Evolutionary conservation across 2,888 invertebrate species (phyloP), one percentile per base, ranked within the genome.

Genomic region (Meteorus cinctellus): DNA sequence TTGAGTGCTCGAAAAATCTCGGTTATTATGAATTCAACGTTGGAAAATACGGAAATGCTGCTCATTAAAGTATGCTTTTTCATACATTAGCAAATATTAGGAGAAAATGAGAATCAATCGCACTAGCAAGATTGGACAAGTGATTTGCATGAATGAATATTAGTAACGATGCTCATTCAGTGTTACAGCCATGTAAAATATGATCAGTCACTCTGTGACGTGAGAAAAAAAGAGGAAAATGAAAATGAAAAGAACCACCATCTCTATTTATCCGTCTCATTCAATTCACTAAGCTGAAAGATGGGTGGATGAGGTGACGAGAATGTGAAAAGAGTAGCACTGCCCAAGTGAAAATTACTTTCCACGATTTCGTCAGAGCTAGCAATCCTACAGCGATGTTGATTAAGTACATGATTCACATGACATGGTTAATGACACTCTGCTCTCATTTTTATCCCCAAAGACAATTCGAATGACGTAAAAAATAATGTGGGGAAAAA

Each of bases 161-260:
- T 6, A n/a, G 34, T n/a, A 51, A 68, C 51, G 16, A 51, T 51
- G n/a, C 29, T 68, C 63, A 19, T 10, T 16, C 48, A 48, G 68
- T 51, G 6, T 16, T 29, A 27, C 3, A 51, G 12, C 27, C 31
- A 6, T 51, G 16, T 29, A n/a, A 19, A 14, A 29, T 16, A 16
- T 68, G n/a, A 68, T 45, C 14, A 45, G 14, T 45, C 45, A 16
- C 16, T 45, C 16, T 45, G 45, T 14, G n/a, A 51, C 3, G 51
- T 4, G n/a, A 51, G 16, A 51, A 24, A 45, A n/a, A 66, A 66
- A 66, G 65, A 66, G 3, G 65, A 19, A 65, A 19, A 65, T 36
- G 19, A 41, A 24, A 24, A 24, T 24, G 14, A 16, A 66, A 45
- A 27, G 14, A 41, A 66, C 6, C 41, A 24, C 14, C 66, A 10